Conservation (phyloP, 2,797 vertebrate genomes). For the Erethizon dorsatum region DNA sequence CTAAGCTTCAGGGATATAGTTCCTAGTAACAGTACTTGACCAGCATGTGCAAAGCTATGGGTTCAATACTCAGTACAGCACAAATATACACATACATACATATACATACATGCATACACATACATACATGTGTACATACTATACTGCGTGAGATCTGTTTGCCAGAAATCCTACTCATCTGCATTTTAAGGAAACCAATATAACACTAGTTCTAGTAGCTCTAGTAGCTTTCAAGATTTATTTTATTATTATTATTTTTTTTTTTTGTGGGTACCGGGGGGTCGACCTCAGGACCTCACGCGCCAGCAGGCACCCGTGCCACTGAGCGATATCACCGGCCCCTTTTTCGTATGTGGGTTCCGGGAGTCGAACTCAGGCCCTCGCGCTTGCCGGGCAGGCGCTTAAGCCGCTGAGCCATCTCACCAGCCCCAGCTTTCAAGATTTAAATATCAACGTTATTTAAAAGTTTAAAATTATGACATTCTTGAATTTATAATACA, state of each 20-base stretch:
- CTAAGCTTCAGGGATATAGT: neutral
- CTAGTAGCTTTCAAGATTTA: neutral
- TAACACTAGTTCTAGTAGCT: neutral
- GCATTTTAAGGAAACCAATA: neutral
- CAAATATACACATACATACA: neutral
- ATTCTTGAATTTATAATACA: conserved; percentile 9
- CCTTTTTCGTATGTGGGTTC: no score
- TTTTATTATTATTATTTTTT: no score
- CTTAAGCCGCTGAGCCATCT: no score
- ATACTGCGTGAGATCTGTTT: neutral
- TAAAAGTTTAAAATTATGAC: neutral
- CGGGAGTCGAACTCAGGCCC: no score
- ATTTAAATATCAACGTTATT: neutral
- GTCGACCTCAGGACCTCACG: no score
- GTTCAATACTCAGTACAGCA: neutral
- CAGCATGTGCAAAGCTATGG: neutral
- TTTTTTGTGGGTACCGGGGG: no score
- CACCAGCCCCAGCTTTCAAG: conserved; percentile 17
- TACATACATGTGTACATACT: neutral
- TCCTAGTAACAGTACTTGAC: neutral
- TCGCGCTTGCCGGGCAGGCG: no score
- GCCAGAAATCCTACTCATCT: conserved; percentile 2
- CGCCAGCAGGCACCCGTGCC: no score
- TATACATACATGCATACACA: neutral
- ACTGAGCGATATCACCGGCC: no score